Base-by-base conservation (phyloP, 2,888 invertebrate genomes). In the Neocrepidodera transversa region DNA sequence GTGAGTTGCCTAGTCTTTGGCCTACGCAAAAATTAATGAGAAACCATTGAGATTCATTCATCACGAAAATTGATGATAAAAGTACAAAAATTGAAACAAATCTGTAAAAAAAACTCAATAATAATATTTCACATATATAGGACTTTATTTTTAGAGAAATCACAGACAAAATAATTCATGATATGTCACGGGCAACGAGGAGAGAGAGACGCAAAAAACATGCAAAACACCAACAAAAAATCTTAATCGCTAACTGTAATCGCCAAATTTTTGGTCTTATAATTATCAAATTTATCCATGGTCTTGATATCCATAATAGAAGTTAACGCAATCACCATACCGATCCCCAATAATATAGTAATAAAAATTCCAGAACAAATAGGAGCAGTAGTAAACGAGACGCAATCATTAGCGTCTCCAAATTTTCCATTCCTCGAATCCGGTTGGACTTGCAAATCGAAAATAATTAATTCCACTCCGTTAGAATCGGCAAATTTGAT, bases 211-310 rank as follows among this genome's bases (percentile, higher is more conserved):
- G 20, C 20, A 8, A 8, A 42, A 30, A 16, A 50, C 36, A 35
- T 32, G 28, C 13, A 38, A 47, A 23, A 32, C 50, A 13, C 8
- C 42, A n/a, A 8, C 13, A 26, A 23, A 40, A 14, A 23, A 43
- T 2, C n/a, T 32, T 42, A 80, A 48, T 79, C 79, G 32, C 67
- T 66, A 28, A 78, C 80, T 57, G 82, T 83, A 61, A 88, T 84
- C 14, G 83, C 82, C 47, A 92, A 84, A 43, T 88, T 86, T 77
- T 91, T 92, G 45, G 89, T 90, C 75, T 91, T 91, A 6, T 89
- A 87, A 78, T 92, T 91, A 77, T 93, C 92, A 77, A 91, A 93
- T 72, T 89, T 84, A 78, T 92, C 92, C 87, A 89, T 90, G 11
- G 91, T 91, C 72, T 87, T 88, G 63, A 93, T 88, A 71, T 86